Base-by-base conservation (phyloP, 1,140 invertebrate genomes). In the Bacillus rossius region DNA sequence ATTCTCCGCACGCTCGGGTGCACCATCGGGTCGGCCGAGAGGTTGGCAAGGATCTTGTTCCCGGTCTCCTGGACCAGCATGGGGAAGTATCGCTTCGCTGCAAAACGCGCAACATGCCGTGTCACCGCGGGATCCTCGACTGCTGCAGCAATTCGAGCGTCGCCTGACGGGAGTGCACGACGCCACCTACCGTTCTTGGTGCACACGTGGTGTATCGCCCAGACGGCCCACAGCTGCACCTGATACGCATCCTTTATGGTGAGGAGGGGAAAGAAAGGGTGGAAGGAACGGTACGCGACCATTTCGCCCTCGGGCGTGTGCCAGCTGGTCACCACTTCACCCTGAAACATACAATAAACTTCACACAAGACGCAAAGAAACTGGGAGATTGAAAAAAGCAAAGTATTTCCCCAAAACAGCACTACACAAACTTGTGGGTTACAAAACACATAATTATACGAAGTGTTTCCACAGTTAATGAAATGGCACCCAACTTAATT, bases 161-260 rank as follows among this genome's bases (percentile, higher is more conserved):
- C n/a, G n/a, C n/a, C n/a, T n/a, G n/a, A n/a, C n/a, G n/a, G n/a
- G n/a, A n/a, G n/a, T n/a, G n/a, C n/a, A n/a, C 29, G 10, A 34
- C 40, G 57, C 37, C 51, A 75, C 79, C 79, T 74, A 87, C 86
- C 81, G 73, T 90, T 90, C 72, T 88, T 89, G 8, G 84, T 84
- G 68, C 87, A 89, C 37, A 92, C 89, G 71, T 92, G 89, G 69
- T 89, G 85, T 63, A 91, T 86, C 0, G 89, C 89, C 89, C 89
- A 92, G 8, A 89, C 81, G 26, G 88, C 88, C 89, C 89, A 92
- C 17, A 91, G 69, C 66, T 90, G 88, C 38, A 90, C 87, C 45
- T 85, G 81, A 67, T 81, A 78, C 55, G 82, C 79, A 54, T 83
- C 79, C 17, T 75, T 71, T 56, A 80, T 81, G 29, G 71, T 68